Evolutionary conservation across 2,797 vertebrate genomes (phyloP).

Genomic region (Basileuterus tristriatus): DNA sequence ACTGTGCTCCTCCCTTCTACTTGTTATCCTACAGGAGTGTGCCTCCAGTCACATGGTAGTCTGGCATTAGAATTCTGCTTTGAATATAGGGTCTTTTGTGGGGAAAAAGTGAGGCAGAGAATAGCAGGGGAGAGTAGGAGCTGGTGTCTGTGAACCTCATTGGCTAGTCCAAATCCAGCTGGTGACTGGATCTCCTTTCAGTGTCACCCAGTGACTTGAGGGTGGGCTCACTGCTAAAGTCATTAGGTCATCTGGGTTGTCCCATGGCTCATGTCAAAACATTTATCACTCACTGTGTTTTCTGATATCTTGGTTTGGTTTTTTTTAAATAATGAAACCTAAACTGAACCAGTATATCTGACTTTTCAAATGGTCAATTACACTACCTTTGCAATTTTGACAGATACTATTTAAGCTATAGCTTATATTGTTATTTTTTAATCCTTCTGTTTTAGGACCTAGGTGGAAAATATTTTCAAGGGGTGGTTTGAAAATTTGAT

Average conservation of each 20-base stretch:
- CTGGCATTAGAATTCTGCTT: not conserved
- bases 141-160: not conserved
- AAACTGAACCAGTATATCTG: not conserved
- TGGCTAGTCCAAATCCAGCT: not conserved
- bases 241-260: not conserved
- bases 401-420: not conserved
- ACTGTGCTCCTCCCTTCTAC: not conserved
- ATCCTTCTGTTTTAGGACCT: not conserved
- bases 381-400: not conserved
- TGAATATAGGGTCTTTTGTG: not conserved
- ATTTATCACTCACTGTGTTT: not conserved
- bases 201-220: not conserved
- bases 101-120: not conserved
- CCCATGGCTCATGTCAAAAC: not conserved
- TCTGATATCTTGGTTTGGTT: not conserved
- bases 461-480: not conserved
- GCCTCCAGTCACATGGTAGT: not conserved
- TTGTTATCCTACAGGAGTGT: accelerated
- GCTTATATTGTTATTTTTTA: not conserved
- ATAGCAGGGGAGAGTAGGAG: not conserved
- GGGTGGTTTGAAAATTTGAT: not conserved
- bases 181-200: not conserved
- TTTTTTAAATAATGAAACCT: not conserved
- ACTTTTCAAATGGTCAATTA: not conserved
- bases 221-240: not conserved